Conservation (phyloP, 2,888 invertebrate genomes). For the Drosophila greeni region DNA sequence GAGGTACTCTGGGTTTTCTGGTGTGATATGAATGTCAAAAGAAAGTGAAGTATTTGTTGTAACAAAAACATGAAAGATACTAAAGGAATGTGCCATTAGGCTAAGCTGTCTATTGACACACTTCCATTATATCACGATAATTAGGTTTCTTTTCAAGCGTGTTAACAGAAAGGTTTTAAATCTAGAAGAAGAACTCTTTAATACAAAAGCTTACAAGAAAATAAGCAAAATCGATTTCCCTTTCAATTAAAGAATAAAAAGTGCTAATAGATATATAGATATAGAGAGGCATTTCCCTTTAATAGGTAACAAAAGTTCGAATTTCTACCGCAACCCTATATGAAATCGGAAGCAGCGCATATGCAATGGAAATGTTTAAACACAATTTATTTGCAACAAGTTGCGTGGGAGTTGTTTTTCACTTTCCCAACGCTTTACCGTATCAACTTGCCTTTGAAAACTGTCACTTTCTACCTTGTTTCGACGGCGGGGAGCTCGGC, state of each 20-base stretch:
- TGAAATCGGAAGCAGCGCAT: conserved; percentile 21
- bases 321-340: neutral
- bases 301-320: neutral
- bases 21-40: neutral
- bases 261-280: no score
- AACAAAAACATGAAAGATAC: neutral
- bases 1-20: conserved; percentile 3
- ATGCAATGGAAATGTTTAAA: conserved; percentile 34
- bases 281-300: neutral
- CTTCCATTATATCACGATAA: neutral
- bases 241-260: no score
- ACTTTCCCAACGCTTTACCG: neutral
- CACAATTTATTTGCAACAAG: conserved; percentile 24
- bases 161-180: neutral
- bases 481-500: neutral
- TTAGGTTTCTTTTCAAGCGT: neutral
- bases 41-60: neutral
- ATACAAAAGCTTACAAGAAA: no score
- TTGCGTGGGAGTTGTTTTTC: neutral
- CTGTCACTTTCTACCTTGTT: neutral
- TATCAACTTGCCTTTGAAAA: conserved; percentile 5
- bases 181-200: neutral
- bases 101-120: neutral
- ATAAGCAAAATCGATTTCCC: neutral
- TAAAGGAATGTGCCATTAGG: neutral